phyloP scores from a whole-genome alignment of 1,140 invertebrate species.

The Rhizoglyphus robini region DNA sequence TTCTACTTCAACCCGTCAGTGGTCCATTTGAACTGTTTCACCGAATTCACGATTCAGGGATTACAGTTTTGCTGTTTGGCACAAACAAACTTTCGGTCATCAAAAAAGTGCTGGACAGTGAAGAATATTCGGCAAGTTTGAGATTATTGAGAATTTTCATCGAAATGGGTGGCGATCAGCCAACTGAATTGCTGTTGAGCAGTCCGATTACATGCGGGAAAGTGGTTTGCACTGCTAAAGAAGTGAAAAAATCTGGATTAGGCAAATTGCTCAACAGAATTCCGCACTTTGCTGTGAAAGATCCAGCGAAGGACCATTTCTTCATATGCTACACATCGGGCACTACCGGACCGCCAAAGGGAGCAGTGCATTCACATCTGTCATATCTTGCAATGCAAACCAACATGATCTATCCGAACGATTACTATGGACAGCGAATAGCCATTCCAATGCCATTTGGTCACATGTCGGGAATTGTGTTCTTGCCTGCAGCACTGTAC shows the following conservation, averaged over 20 bases:
- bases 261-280: background rate
- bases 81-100: background rate
- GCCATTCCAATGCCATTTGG: background rate
- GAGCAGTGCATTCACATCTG: slow-evolving; percentile 37
- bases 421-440: background rate
- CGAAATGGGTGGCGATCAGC: too few species aligned
- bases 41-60: background rate
- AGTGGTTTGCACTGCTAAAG: background rate
- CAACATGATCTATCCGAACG: background rate
- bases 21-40: background rate
- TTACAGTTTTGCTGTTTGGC: background rate
- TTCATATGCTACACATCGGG: slow-evolving; percentile 32
- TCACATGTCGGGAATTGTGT: background rate
- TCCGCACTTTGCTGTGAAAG: background rate
- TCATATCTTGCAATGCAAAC: background rate
- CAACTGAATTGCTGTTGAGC: background rate
- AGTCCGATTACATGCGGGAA: background rate
- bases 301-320: slow-evolving; percentile 1
- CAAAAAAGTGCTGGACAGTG: background rate
- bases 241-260: background rate
- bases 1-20: background rate
- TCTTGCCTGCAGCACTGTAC: background rate
- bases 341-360: slow-evolving; percentile 39
- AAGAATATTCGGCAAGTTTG: background rate
- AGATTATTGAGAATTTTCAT: background rate